These are phyloP conservation scores for Sebastes miniatus DNA, from an alignment of 2,797 vertebrate genomes.

Conservation along the genomic window DNA sequence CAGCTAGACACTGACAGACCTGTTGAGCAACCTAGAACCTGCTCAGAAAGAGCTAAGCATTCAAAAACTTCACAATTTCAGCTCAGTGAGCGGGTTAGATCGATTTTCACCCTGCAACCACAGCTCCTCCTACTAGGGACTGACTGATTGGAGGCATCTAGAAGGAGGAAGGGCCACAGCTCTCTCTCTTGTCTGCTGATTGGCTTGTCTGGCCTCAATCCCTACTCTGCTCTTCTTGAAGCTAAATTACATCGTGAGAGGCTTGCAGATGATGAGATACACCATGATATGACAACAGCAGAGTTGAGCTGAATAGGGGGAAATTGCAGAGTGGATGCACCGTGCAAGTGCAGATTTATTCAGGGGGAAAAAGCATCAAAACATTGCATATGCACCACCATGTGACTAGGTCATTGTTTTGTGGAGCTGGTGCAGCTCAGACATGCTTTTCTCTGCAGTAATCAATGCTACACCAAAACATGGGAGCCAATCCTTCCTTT, in stretches of 20 bases:
- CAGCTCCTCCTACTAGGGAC: constrained; percentile 36
- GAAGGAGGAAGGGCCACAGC: constrained; percentile 33
- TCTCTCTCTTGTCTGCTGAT: constrained; percentile 35
- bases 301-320: background rate
- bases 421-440: background rate
- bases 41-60: constrained; percentile 47
- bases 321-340: background rate
- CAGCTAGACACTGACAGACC: constrained; percentile 50
- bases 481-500: background rate
- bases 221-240: background rate
- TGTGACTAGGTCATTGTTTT: constrained; percentile 14
- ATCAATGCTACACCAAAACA: background rate
- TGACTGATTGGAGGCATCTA: constrained; percentile 58
- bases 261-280: constrained; percentile 23
- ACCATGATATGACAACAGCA: background rate
- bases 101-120: constrained; percentile 50
- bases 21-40: constrained; percentile 64
- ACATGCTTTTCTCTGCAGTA: background rate
- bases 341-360: background rate
- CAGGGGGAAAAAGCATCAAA: rapidly evolving
- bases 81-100: constrained; percentile 34
- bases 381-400: background rate
- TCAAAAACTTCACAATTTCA: constrained; percentile 66
- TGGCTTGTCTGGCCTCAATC: constrained; percentile 36
- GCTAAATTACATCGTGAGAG: constrained; percentile 24